phyloP scores from a whole-genome alignment of 2,888 invertebrate species.

The Athalia cordata region DNA sequence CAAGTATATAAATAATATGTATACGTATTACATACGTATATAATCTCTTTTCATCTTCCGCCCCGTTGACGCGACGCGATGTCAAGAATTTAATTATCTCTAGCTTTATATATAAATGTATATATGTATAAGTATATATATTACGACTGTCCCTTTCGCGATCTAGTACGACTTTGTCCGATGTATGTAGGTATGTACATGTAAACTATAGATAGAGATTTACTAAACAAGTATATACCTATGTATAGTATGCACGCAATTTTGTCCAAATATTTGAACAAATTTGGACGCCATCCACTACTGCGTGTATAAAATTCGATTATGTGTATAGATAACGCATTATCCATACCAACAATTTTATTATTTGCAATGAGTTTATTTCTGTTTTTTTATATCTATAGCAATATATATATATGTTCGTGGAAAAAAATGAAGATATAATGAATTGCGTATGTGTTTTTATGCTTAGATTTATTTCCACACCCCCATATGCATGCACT shows the following conservation, averaged over 20 bases:
- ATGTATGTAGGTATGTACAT: background rate
- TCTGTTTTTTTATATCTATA: too few relatives aligned
- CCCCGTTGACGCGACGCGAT: background rate
- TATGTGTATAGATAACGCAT: too few relatives aligned
- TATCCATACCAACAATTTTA: too few relatives aligned
- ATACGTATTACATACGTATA: background rate
- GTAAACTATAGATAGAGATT: constrained; percentile 7
- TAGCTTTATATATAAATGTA: too few relatives aligned
- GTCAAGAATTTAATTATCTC: constrained; percentile 5
- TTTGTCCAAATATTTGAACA: constrained; percentile 33
- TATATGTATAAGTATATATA: too few relatives aligned
- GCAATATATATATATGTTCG: too few relatives aligned
- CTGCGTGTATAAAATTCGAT: background rate
- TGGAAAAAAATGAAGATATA: too few relatives aligned
- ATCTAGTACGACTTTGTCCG: too few relatives aligned
- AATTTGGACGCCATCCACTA: constrained; percentile 17
- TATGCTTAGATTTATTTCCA: background rate
- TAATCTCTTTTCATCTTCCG: constrained; percentile 10
- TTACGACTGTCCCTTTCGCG: too few relatives aligned
- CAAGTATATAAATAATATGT: background rate
- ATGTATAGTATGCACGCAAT: background rate
- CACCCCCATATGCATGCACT: background rate
- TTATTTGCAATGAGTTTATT: too few relatives aligned
- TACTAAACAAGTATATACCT: background rate
- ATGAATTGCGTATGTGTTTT: too few relatives aligned